Conservation (phyloP, 2,888 invertebrate genomes). For the Nebria brevicollis region DNA sequence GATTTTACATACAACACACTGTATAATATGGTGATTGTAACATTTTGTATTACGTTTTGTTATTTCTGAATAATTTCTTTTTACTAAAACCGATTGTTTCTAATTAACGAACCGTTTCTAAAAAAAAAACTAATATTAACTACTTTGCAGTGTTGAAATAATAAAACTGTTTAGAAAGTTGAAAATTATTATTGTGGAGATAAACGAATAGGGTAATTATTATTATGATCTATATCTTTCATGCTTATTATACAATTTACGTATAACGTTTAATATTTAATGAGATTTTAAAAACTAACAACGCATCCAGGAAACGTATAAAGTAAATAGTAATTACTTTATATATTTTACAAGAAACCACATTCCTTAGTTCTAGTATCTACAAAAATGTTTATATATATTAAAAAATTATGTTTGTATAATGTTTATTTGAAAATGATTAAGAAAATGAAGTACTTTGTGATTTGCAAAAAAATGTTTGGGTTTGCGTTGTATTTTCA, state of each 20-base stretch:
- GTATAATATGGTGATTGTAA: conserved; percentile 7
- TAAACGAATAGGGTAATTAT: not conserved
- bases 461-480: not conserved
- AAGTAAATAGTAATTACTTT: too few species aligned
- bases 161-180: not conserved
- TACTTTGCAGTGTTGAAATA: conserved; percentile 7
- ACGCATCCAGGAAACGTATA: too few species aligned
- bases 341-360: too few species aligned
- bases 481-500: not conserved
- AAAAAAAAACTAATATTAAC: conserved; percentile 7
- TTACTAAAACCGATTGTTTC: conserved; percentile 14
- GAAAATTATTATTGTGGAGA: not conserved
- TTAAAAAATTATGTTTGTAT: too few species aligned
- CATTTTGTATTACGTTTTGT: conserved; percentile 2
- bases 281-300: too few species aligned
- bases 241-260: not conserved
- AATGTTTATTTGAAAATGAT: too few species aligned
- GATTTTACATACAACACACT: not conserved
- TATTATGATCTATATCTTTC: not conserved
- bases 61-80: not conserved
- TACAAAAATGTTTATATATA: too few species aligned
- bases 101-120: conserved; percentile 24
- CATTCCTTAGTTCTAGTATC: too few species aligned
- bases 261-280: not conserved
- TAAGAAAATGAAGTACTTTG: too few species aligned